Conservation (phyloP, 2,797 vertebrate species). For the Spinibarbus caldwelli region DNA sequence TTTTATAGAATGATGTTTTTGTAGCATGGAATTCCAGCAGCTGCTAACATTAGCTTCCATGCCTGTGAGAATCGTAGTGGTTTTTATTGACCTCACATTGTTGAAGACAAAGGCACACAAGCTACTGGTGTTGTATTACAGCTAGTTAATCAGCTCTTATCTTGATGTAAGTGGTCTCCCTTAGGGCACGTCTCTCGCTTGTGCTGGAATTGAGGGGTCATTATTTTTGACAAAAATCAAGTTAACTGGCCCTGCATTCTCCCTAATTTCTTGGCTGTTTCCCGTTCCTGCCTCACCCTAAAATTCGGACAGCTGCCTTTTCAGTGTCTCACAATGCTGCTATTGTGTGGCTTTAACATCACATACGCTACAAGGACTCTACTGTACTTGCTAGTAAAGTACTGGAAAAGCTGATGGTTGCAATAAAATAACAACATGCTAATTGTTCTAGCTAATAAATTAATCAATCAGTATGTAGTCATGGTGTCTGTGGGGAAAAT, state of each 20-base stretch:
- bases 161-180: constrained; percentile 55
- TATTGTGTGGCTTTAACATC: constrained; percentile 54
- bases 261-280: constrained; percentile 55
- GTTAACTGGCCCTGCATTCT: constrained; percentile 57
- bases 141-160: constrained; percentile 52
- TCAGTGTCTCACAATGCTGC: constrained; percentile 56
- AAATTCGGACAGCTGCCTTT: constrained; percentile 58
- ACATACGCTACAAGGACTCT: constrained; percentile 21
- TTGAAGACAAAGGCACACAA: constrained; percentile 40
- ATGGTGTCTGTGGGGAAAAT: not conserved
- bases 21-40: not conserved
- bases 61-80: not conserved
- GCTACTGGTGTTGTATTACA: constrained; percentile 50
- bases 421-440: not conserved
- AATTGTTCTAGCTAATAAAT: not conserved
- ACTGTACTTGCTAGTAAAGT: constrained; percentile 31
- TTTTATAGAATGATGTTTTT: not conserved
- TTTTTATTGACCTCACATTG: constrained; percentile 17
- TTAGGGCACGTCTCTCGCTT: constrained; percentile 44
- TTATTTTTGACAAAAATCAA: constrained; percentile 62
- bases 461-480: too few species aligned
- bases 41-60: not conserved
- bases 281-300: constrained; percentile 48
- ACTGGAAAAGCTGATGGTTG: constrained; percentile 4
- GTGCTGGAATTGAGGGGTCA: constrained; percentile 42